Evolutionary conservation across 2,797 vertebrate genomes (phyloP).

Genomic region (Babyrousa celebensis): DNA sequence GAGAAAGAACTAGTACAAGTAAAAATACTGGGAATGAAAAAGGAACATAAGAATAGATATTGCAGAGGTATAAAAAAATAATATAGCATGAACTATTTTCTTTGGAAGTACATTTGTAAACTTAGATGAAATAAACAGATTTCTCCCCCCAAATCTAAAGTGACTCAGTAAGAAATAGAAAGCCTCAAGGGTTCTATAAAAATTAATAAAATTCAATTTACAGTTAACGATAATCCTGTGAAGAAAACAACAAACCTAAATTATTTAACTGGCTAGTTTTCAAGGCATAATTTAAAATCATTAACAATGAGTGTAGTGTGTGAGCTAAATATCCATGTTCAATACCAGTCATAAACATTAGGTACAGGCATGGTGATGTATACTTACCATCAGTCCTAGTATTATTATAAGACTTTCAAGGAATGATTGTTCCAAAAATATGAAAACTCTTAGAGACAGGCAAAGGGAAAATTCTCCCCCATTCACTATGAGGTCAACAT

Average conservation of each 20-base stretch:
- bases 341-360: neutral
- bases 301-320: neutral
- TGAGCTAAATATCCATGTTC: neutral
- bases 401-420: neutral
- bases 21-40: constrained; percentile 23
- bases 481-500: neutral
- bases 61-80: neutral
- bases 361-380: rapidly evolving
- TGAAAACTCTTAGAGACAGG: neutral
- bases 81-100: neutral
- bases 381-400: neutral
- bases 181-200: neutral
- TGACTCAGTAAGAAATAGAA: neutral
- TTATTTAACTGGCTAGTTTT: constrained; percentile 38
- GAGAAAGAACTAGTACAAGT: constrained; percentile 17
- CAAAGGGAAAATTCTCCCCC: constrained; percentile 1
- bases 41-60: neutral
- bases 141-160: neutral
- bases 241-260: neutral
- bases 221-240: neutral
- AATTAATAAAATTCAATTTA: neutral
- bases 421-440: neutral
- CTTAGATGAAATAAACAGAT: neutral
- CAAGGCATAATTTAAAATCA: constrained; percentile 16
- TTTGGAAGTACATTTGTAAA: constrained; percentile 6